A percentile compares a stretch with the other conserved stretches of the same genome.
Evolutionary conservation across 2,888 invertebrate genomes (phyloP).

Genomic region (Steinernema hermaphroditum): DNA sequence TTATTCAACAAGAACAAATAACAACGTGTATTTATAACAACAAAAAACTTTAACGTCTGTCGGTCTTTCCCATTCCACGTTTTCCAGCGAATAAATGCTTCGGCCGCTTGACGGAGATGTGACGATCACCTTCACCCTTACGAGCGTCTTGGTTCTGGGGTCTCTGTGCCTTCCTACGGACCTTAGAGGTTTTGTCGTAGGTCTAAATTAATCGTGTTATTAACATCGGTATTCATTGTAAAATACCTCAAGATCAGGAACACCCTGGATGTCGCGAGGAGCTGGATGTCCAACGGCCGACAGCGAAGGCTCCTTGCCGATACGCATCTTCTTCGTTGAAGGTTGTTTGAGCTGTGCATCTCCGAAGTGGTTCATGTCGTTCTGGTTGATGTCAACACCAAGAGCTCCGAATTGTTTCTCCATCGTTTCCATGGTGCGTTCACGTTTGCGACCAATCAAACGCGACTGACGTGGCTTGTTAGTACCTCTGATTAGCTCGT

Average conservation of each 20-base stretch:
- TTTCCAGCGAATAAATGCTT: conserved; percentile 94
- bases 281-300: conserved; percentile 50
- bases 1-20: conserved; percentile 35
- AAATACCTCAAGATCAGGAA: conserved; percentile 56
- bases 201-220: conserved; percentile 49
- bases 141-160: conserved; percentile 70
- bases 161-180: conserved; percentile 73
- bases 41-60: conserved; percentile 75
- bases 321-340: conserved; percentile 56
- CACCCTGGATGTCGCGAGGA: conserved; percentile 57
- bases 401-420: conserved; percentile 82
- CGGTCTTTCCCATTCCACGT: conserved; percentile 87
- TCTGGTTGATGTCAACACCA: conserved; percentile 76
- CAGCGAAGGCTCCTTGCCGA: conserved; percentile 56
- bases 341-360: conserved; percentile 50
- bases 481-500: conserved; percentile 77
- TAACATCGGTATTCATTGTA: not conserved
- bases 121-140: conserved; percentile 83
- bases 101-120: conserved; percentile 90
- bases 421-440: conserved; percentile 77
- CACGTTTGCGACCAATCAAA: conserved; percentile 69
- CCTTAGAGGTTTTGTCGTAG: conserved; percentile 52
- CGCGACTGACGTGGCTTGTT: conserved; percentile 52
- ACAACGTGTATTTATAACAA: conserved; percentile 35
- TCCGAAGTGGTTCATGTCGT: conserved; percentile 62